A percentile compares a stretch with the other conserved stretches of the same genome.
These are phyloP conservation scores for Hecatera dysodea DNA, from an alignment of 2,888 invertebrate genomes.

Conservation along the genomic window DNA sequence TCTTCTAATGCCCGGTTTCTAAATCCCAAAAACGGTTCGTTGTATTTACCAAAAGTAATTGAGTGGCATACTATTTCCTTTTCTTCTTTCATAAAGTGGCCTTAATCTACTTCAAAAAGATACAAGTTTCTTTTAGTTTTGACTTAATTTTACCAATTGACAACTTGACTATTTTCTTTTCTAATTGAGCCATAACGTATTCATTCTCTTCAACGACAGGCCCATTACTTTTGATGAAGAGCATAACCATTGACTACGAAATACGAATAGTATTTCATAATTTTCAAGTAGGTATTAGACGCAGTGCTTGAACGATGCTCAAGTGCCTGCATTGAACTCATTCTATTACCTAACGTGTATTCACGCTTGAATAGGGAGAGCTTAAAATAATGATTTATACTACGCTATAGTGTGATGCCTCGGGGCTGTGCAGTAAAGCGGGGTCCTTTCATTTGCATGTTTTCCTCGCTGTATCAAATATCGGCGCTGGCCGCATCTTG, in stretches of 20 bases:
- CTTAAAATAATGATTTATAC: constrained; percentile 72
- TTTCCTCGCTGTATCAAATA: constrained; percentile 85
- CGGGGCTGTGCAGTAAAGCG: constrained; percentile 68
- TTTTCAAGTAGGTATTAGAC: constrained; percentile 45
- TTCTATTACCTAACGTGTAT: constrained; percentile 68
- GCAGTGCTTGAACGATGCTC: constrained; percentile 60
- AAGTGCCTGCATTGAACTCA: constrained; percentile 64
- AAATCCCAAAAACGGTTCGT: constrained; percentile 37
- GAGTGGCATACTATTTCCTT: constrained; percentile 10
- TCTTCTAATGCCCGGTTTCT: constrained; percentile 36
- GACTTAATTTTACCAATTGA: neutral
- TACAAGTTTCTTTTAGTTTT: neutral
- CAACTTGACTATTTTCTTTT: constrained; percentile 1
- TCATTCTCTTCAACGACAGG: constrained; percentile 19
- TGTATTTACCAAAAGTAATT: constrained; percentile 11
- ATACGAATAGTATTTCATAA: constrained; percentile 58
- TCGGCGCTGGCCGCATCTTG: constrained; percentile 71
- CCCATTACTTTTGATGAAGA: constrained; percentile 44
- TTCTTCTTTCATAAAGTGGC: constrained; percentile 6
- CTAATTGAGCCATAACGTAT: constrained; percentile 30
- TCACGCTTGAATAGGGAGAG: constrained; percentile 64
- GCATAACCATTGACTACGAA: constrained; percentile 23
- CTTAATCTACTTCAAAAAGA: neutral
- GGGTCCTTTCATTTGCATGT: constrained; percentile 86
- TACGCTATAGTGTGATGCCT: constrained; percentile 45